Percentiles rank a stretch among this genome's conserved stretches.
Evolutionary conservation across 2,797 vertebrate species (phyloP).

Genomic region (Chromis chromis): DNA sequence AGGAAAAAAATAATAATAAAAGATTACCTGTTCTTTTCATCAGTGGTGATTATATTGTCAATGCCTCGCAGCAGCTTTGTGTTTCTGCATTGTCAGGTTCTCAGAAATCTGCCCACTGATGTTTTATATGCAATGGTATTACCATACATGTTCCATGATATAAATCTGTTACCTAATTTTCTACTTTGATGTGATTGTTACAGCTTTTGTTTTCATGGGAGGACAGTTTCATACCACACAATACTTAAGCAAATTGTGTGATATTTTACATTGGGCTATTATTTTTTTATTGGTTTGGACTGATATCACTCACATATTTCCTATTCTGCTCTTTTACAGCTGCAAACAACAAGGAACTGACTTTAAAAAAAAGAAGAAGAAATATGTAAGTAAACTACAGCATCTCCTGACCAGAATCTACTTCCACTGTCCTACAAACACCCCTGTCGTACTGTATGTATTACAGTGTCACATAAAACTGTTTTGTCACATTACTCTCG

Average conservation of each 20-base stretch:
- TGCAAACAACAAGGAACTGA: too few species aligned
- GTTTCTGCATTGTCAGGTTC: constrained; percentile 32
- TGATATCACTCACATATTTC: too few species aligned
- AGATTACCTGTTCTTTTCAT: constrained; percentile 78
- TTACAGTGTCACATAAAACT: constrained; percentile 64
- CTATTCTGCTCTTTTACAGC: too few species aligned
- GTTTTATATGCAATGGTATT: constrained; percentile 3
- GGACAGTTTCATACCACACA: background rate
- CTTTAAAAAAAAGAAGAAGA: too few species aligned
- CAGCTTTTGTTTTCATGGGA: too few species aligned
- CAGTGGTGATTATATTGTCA: constrained; percentile 70
- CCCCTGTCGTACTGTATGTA: constrained; percentile 52
- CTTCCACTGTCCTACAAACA: constrained; percentile 36
- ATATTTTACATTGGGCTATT: constrained; percentile 8
- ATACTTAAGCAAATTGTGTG: background rate
- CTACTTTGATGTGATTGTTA: too few species aligned
- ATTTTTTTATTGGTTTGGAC: background rate
- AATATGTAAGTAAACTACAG: constrained; percentile 9
- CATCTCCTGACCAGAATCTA: constrained; percentile 14
- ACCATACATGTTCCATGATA: background rate
- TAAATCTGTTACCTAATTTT: too few species aligned
- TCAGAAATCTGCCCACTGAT: constrained; percentile 17
- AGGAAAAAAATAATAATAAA: constrained; percentile 54
- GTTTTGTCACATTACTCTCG: constrained; percentile 59
- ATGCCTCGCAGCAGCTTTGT: constrained; percentile 45